phyloP scores from a whole-genome alignment of 2,888 invertebrate genomes.

The Mimas tiliae region DNA sequence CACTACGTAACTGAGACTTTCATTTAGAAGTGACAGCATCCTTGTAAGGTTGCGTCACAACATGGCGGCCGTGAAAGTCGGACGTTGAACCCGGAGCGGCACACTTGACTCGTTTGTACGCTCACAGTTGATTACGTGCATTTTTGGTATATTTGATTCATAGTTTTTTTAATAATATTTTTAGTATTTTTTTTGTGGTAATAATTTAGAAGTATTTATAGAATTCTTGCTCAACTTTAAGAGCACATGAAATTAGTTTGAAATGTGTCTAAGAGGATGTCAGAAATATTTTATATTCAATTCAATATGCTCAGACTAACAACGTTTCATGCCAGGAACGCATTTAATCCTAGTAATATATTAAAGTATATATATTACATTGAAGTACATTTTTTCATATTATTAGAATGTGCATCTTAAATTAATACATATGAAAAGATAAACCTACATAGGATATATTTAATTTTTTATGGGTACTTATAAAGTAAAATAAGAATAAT shows the following conservation, averaged over 20 bases:
- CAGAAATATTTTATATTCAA: too few relatives aligned
- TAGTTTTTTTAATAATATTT: neutral
- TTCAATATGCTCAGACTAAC: too few relatives aligned
- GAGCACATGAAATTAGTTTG: too few relatives aligned
- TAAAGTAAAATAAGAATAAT: too few relatives aligned
- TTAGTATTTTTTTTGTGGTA: neutral
- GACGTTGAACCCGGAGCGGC: slow-evolving; percentile 51
- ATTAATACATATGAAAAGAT: neutral
- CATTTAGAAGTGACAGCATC: slow-evolving; percentile 31
- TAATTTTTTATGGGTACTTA: neutral
- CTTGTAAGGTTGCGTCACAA: slow-evolving; percentile 48
- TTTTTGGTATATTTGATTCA: neutral
- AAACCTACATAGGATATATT: neutral
- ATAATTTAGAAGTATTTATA: neutral
- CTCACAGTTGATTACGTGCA: slow-evolving; percentile 17
- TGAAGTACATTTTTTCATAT: neutral
- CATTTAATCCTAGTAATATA: neutral
- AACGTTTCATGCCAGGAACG: too few relatives aligned
- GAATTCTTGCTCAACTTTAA: too few relatives aligned
- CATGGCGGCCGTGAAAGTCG: slow-evolving; percentile 56
- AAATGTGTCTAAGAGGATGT: too few relatives aligned
- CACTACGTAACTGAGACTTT: slow-evolving; percentile 29
- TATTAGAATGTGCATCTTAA: neutral
- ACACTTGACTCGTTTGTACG: slow-evolving; percentile 30
- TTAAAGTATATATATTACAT: neutral